Evolutionary conservation across 1,140 invertebrate species (phyloP).

Genomic region (Aphis gossypii): DNA sequence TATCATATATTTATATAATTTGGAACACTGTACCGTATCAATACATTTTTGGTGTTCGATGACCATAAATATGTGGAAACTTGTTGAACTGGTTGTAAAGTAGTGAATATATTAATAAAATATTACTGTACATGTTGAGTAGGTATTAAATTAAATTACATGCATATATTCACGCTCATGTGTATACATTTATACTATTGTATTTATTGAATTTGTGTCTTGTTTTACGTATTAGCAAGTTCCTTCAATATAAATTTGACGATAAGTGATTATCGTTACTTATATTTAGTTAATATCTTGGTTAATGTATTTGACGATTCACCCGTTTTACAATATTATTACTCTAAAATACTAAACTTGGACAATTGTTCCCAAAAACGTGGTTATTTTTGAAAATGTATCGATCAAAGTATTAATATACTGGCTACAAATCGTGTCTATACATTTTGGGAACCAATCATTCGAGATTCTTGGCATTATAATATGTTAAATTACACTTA

Average conservation of each 20-base stretch:
- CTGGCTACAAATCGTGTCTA: background rate
- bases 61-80: background rate
- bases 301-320: background rate
- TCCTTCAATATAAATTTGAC: background rate
- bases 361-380: background rate
- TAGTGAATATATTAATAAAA: background rate
- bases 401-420: background rate
- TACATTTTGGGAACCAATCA: conserved; percentile 24
- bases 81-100: background rate
- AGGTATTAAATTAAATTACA: background rate
- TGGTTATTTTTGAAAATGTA: background rate
- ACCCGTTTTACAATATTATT: background rate
- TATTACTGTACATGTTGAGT: background rate
- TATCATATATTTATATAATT: background rate
- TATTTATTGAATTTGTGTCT: background rate
- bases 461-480: background rate
- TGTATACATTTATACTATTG: background rate
- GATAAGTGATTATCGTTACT: background rate
- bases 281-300: background rate
- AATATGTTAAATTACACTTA: conserved; percentile 3
- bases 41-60: background rate
- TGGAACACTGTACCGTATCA: background rate
- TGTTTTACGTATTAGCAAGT: background rate
- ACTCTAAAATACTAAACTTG: background rate
- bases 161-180: background rate